Base-by-base conservation (phyloP, 1,140 invertebrate species). In the Solenopsis invicta region DNA sequence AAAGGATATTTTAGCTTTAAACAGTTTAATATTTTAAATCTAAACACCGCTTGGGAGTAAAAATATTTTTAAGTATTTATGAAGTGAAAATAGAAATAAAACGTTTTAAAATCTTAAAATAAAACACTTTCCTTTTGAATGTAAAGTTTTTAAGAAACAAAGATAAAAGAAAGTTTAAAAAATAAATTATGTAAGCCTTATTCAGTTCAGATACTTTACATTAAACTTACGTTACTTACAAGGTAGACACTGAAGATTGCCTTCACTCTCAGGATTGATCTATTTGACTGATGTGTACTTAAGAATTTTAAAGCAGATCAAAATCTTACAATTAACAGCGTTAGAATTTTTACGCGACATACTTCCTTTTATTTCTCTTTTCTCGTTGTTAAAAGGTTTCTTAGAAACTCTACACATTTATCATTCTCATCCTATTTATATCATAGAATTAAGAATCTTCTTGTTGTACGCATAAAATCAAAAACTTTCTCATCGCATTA, bases 391-490 rank as follows among this genome's bases (percentile, higher is more conserved):
- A 24, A 69, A 18, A 54, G 18, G 0, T 72, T 74, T 74, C 12
- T 10, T 61, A 69, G 16, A 45, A 61, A 54, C 12, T 69, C 41
- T 64, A 50, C 24, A 24, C 62, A 29, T 29, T 45, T 48, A 6
- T 18, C 64, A 37, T 77, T 29, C 29, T 56, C 62, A 52, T 41
- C 13, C n/a, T 69, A 86, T 86, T 86, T 78, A 74, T 74, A 74
- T 80, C n/a, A 71, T 86, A 78, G 72, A 78, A 45, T 13, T 45
- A 59, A 50, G 21, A 9, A 29, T 48, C 13, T 18, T 50, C 10
- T 76, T 78, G 37, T 78, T 78, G 13, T 85, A 18, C 48, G 50
- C 75, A 56, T 84, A 84, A 84, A 84, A 86, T 86, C 37, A 86
- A 88, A 88, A 72, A 34, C 24, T 41, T 29, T 29, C 41, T 37